phyloP scores from a whole-genome alignment of 2,888 invertebrate genomes.

The Lithophane ornitopus region DNA sequence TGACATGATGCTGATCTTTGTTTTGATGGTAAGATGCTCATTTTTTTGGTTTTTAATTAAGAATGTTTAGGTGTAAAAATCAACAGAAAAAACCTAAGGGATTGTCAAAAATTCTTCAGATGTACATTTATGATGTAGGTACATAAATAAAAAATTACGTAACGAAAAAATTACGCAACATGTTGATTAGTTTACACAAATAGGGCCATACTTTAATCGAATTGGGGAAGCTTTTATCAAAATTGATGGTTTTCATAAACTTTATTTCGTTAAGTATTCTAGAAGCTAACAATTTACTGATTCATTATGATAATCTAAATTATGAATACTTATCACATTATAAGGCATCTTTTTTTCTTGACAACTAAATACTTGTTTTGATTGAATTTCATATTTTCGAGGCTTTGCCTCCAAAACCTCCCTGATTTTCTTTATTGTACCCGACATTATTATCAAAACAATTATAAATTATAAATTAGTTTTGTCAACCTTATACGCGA shows the following conservation, averaged over 20 bases:
- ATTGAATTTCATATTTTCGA: background rate
- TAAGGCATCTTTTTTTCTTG: background rate
- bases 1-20: constrained; percentile 69
- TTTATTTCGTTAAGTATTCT: background rate
- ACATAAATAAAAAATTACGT: background rate
- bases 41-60: background rate
- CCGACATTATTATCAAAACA: background rate
- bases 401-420: background rate
- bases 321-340: no score
- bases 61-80: background rate
- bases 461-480: no score
- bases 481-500: background rate
- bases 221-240: background rate
- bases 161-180: background rate
- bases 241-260: constrained; percentile 12
- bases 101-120: background rate
- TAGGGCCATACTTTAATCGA: background rate
- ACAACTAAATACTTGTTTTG: background rate
- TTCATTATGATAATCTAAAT: background rate
- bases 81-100: background rate
- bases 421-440: no score
- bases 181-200: background rate
- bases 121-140: background rate
- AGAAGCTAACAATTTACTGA: background rate
- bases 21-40: constrained; percentile 74